Percentiles rank a stretch among this genome's conserved stretches.
phyloP scores from a whole-genome alignment of 2,888 invertebrate genomes.

The Eulithis prunata region DNA sequence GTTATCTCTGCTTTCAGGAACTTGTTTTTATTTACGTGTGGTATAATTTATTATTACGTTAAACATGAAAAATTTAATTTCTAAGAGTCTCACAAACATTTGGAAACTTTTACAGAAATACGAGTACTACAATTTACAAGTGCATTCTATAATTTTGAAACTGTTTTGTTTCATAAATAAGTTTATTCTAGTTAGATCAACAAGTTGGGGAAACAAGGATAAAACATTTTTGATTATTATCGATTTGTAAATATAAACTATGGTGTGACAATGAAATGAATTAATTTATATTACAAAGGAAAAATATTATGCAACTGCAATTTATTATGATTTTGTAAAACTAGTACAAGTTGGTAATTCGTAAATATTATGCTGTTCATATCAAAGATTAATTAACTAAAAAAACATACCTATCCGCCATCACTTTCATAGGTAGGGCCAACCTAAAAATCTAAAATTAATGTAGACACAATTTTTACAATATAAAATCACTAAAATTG shows the following conservation, averaged over 20 bases:
- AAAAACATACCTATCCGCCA: conserved; percentile 22
- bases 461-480: conserved; percentile 22
- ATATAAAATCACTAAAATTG: conserved; percentile 20
- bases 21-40: conserved; percentile 40
- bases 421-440: conserved; percentile 36
- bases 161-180: conserved; percentile 8
- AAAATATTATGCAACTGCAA: conserved; percentile 36
- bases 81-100: conserved; percentile 43
- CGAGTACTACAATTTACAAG: conserved; percentile 32
- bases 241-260: conserved; percentile 9
- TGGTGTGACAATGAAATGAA: conserved; percentile 10
- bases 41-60: conserved; percentile 35
- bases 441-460: conserved; percentile 32
- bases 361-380: conserved; percentile 21
- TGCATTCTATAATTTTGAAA: conserved; percentile 31
- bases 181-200: conserved; percentile 11
- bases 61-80: conserved; percentile 34
- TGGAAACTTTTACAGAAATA: conserved; percentile 39
- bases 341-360: conserved; percentile 7
- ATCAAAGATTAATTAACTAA: conserved; percentile 35
- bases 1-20: conserved; percentile 37
- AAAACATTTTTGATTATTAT: neutral
- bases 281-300: conserved; percentile 24
- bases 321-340: conserved; percentile 26
- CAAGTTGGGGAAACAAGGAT: neutral